Conservation (phyloP, 2,113 vertebrate species). For the Megaptera novaeangliae region DNA sequence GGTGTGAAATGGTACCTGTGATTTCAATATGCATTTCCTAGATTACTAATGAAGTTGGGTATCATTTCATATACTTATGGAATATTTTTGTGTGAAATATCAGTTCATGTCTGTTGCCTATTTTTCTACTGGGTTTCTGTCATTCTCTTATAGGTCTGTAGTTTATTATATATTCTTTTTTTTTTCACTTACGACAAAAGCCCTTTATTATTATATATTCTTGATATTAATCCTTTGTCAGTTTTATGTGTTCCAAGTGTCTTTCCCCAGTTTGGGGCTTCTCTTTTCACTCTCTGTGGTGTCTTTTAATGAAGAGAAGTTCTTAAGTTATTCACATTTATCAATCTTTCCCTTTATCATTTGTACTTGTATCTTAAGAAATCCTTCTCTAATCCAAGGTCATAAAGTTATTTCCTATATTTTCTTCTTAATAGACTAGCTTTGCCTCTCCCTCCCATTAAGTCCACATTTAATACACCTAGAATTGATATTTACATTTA, state of each 20-base stretch:
- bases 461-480: not conserved
- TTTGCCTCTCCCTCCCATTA: not conserved
- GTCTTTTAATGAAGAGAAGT: not conserved
- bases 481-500: not conserved
- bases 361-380: not conserved
- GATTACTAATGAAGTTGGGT: not conserved
- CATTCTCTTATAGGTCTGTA: not conserved
- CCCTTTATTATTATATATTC: not conserved
- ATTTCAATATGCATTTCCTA: not conserved
- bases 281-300: not conserved
- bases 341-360: not conserved
- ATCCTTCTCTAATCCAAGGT: not conserved
- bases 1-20: not conserved
- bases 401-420: not conserved
- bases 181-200: no score
- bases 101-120: not conserved
- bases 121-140: not conserved
- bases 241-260: not conserved
- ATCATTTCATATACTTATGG: not conserved
- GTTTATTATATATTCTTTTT: not conserved
- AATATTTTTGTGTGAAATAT: not conserved
- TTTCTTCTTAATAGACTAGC: not conserved
- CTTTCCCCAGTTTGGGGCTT: not conserved
- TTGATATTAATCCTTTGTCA: not conserved
- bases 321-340: not conserved